Percentiles rank a stretch among this genome's conserved stretches.
These are phyloP conservation scores for Microplitis manilae DNA, from an alignment of 2,888 invertebrate genomes.

Conservation along the genomic window DNA sequence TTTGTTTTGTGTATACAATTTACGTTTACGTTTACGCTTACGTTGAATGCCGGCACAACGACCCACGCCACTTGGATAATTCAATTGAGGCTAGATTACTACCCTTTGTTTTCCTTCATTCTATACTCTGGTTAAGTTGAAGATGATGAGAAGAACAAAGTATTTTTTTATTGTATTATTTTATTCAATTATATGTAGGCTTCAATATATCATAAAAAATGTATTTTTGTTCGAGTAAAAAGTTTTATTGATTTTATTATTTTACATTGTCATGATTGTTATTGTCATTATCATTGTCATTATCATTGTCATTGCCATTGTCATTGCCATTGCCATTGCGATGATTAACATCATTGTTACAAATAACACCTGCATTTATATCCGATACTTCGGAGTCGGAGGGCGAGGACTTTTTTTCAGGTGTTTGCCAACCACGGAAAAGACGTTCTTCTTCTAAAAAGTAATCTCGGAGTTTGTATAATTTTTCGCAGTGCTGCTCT, in stretches of 20 bases:
- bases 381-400: constrained; percentile 4
- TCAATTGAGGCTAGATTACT: constrained; percentile 20
- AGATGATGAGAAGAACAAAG: no score
- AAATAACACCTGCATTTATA: background rate
- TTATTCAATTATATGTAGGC: no score
- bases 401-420: constrained; percentile 13
- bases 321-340: background rate
- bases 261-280: background rate
- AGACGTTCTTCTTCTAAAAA: constrained; percentile 61
- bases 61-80: constrained; percentile 26
- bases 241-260: background rate
- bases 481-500: constrained; percentile 56
- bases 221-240: background rate
- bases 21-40: background rate
- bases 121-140: background rate
- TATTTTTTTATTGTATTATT: no score
- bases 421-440: constrained; percentile 54
- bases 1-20: background rate
- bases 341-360: background rate
- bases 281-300: background rate
- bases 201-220: no score
- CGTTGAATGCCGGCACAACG: constrained; percentile 26
- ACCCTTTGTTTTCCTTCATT: constrained; percentile 5
- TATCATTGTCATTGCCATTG: background rate
- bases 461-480: constrained; percentile 59